Conservation (phyloP, 2,113 vertebrate genomes). For the Etia nguti region DNA sequence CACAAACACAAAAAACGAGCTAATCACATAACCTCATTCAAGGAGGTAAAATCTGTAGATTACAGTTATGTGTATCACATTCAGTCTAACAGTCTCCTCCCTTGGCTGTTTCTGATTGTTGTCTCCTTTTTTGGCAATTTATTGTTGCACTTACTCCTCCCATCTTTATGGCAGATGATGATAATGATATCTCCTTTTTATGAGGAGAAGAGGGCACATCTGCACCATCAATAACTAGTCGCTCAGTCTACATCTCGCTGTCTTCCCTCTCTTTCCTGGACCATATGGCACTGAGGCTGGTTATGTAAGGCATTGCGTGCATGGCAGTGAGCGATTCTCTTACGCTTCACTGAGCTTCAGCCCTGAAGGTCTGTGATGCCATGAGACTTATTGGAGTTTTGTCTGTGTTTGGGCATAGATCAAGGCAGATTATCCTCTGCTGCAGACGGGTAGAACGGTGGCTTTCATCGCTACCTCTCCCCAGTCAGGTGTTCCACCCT, state of each 20-base stretch:
- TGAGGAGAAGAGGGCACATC: background rate
- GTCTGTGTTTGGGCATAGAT: background rate
- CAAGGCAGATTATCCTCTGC: background rate
- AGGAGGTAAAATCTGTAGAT: background rate
- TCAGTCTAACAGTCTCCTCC: background rate
- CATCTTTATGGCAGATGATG: background rate
- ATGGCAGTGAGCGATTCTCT: background rate
- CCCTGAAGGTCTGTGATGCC: background rate
- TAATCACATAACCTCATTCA: background rate
- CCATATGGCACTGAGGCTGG: constrained; percentile 29
- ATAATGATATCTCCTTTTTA: background rate
- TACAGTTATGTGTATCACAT: background rate
- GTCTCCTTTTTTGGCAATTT: background rate
- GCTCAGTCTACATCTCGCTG: background rate
- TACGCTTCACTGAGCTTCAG: constrained; percentile 3
- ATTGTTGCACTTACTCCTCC: background rate
- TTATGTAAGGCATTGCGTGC: constrained; percentile 59
- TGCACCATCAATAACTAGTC: background rate
- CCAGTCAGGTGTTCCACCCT: background rate
- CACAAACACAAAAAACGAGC: background rate
- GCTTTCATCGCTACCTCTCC: background rate
- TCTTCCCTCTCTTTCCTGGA: background rate
- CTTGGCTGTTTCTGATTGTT: background rate
- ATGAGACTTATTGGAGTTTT: constrained; percentile 17
- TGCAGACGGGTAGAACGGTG: background rate